These are phyloP conservation scores for Otocyon megalotis DNA, from an alignment of 2,113 vertebrate genomes.

Conservation along the genomic window DNA sequence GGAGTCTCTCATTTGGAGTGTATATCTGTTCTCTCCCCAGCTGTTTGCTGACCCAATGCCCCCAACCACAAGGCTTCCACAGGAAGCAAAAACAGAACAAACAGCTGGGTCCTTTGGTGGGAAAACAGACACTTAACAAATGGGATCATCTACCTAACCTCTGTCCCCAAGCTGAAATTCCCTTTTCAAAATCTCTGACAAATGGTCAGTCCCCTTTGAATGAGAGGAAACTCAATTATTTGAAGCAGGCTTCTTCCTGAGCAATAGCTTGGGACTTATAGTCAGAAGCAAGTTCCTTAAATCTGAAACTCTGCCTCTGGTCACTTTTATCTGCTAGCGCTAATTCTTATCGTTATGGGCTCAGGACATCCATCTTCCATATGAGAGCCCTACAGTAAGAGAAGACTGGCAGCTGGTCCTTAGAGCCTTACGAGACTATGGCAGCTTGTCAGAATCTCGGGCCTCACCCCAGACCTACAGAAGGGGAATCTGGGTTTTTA, in stretches of 20 bases:
- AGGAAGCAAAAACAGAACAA: conserved; percentile 60
- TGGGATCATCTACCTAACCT: conserved; percentile 55
- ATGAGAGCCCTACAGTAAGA: not conserved
- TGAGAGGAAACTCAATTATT: not conserved
- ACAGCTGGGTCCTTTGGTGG: conserved; percentile 58
- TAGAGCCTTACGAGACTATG: not conserved
- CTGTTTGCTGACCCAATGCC: not conserved
- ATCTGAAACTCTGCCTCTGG: not conserved
- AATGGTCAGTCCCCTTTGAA: not conserved
- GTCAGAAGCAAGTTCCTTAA: not conserved
- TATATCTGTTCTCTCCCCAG: not conserved
- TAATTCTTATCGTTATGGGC: not conserved
- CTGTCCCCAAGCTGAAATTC: conserved; percentile 12
- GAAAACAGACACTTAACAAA: conserved; percentile 47
- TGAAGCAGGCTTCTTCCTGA: not conserved
- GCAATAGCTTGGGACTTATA: not conserved
- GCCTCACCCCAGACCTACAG: not conserved
- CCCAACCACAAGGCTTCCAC: conserved; percentile 20
- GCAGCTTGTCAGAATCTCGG: not conserved
- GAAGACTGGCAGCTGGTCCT: not conserved
- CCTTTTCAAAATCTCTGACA: conserved; percentile 19
- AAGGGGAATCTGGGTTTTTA: not conserved
- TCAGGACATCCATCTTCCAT: not conserved
- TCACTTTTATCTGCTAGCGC: not conserved
- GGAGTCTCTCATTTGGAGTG: not conserved